Evolutionary conservation across 1,140 invertebrate species (phyloP), one percentile per base, ranked within the genome.

Genomic region (Drosophila nikananu): DNA sequence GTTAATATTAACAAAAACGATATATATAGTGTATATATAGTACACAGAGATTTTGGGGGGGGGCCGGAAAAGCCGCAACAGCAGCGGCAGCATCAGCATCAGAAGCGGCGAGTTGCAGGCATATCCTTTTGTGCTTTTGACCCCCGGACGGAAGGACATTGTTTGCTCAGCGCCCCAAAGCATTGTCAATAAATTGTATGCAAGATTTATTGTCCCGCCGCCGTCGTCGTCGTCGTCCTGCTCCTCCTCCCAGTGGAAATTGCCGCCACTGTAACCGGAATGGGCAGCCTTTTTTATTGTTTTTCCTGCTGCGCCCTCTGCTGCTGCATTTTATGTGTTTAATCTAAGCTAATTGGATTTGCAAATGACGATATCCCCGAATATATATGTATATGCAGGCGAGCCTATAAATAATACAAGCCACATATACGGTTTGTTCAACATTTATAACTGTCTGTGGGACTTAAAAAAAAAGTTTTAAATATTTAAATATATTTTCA

Each of bases 161-260:
- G 84, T 87, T 87, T 87, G 84, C 84, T 81, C 73, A 51, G 63
- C 81, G 73, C 84, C 67, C 84, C 61, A 83, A 78, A 78, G 86
- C 84, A 87, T 87, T 87, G 84, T 89, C 86, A 87, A 87, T 87
- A 87, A 87, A 87, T 87, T 87, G 84, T 87, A 89, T 84, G 86
- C 82, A 83, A 89, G 84, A 87, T 87, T 87, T 87, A 87, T 87
- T 75, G 77, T 81, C 65, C 55, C 61, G 21, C 23, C 52, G 8
- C 15, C 19, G 51, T 52, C 25, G 49, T 30, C n/a, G 32, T 37
- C n/a, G 19, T 12, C 46, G 6, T n/a, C 13, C 35, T 15, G 35
- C 46, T 12, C 46, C 9, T n/a, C 13, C 35, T 15, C 44, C 46
- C 17, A 15, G 23, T 49, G 60, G 17, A 65, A 51, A 52, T 64